Percentiles rank a stretch among this genome's conserved stretches.
These are phyloP conservation scores for Chydorus sphaericus DNA, from an alignment of 2,888 invertebrate species.

Conservation along the genomic window DNA sequence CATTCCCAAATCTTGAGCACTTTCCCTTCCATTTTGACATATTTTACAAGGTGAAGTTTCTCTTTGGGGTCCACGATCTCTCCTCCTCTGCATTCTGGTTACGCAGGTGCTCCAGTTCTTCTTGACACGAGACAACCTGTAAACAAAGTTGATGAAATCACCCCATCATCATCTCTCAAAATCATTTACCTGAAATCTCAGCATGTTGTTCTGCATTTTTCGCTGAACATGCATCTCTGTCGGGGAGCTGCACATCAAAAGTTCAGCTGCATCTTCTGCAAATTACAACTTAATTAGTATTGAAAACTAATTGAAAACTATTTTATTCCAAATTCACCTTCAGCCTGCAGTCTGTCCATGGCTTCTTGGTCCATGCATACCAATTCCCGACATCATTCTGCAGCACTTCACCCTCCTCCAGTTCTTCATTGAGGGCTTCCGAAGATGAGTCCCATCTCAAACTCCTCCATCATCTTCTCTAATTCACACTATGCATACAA, in stretches of 20 bases:
- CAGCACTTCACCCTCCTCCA: neutral
- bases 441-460: neutral
- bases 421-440: neutral
- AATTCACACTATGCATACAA: neutral
- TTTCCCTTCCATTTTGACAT: conserved; percentile 48
- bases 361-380: neutral
- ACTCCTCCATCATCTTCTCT: too few relatives aligned
- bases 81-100: conserved; percentile 6
- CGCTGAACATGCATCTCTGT: neutral
- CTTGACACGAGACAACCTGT: conserved; percentile 9
- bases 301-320: neutral
- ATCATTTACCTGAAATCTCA: neutral
- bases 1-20: conserved; percentile 58
- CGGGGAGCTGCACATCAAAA: too few relatives aligned
- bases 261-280: neutral
- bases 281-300: neutral
- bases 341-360: neutral
- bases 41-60: conserved; percentile 48
- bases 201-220: neutral
- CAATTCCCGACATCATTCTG: neutral
- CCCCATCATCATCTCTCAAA: neutral
- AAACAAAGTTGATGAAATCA: neutral
- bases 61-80: conserved; percentile 37
- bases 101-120: conserved; percentile 3
- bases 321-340: neutral